phyloP scores from a whole-genome alignment of 2,113 vertebrate species.

The Thalassarche chlororhynchos region DNA sequence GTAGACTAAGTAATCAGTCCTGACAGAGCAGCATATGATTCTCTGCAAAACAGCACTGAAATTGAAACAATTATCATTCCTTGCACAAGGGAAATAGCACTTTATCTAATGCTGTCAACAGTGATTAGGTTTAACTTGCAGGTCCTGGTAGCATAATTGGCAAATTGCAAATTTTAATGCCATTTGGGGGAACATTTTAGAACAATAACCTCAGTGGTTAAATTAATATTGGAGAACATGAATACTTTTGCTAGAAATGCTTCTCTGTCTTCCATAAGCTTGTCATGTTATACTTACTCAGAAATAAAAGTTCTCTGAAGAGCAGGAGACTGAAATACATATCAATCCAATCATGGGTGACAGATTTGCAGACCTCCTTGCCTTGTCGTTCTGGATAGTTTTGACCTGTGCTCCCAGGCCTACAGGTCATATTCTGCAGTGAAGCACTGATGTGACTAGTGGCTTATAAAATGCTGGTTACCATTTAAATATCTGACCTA shows the following conservation, averaged over 20 bases:
- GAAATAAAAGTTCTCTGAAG: neutral
- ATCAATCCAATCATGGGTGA: neutral
- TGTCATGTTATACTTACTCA: neutral
- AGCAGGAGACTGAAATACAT: neutral
- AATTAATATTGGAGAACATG: neutral
- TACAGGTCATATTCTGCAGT: neutral
- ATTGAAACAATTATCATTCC: constrained; percentile 51
- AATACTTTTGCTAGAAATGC: constrained; percentile 13
- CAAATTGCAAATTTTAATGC: constrained; percentile 59
- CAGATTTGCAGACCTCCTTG: neutral
- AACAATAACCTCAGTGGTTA: constrained; percentile 9
- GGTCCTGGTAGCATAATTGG: constrained; percentile 22
- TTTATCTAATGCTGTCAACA: constrained; percentile 63
- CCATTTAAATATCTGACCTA: neutral
- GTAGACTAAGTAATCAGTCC: constrained; percentile 43
- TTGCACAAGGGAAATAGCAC: constrained; percentile 34
- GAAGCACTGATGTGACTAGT: neutral
- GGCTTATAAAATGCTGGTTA: neutral
- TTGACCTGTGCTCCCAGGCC: neutral
- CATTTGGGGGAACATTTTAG: constrained; percentile 56
- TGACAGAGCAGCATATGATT: constrained; percentile 55
- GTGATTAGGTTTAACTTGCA: constrained; percentile 62
- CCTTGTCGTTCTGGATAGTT: neutral
- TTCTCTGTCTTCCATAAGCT: neutral
- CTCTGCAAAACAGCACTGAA: constrained; percentile 33